phyloP scores from a whole-genome alignment of 2,113 vertebrate species.

The Capricornis sumatraensis region DNA sequence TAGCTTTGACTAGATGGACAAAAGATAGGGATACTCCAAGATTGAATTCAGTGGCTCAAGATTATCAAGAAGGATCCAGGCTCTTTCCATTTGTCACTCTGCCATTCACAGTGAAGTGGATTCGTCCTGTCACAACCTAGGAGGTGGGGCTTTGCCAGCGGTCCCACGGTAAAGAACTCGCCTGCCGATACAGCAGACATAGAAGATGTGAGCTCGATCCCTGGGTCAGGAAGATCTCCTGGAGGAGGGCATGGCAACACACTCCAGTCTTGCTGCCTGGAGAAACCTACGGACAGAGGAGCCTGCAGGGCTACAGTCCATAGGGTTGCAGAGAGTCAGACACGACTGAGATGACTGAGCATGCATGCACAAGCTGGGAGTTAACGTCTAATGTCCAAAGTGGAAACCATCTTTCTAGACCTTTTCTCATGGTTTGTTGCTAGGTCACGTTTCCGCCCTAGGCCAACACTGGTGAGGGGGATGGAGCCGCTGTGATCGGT shows the following conservation, averaged over 20 bases:
- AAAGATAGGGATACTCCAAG: not conserved
- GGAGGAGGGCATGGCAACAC: not conserved
- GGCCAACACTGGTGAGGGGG: not conserved
- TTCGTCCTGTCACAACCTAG: not conserved
- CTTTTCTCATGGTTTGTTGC: not conserved
- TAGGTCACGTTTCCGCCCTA: not conserved
- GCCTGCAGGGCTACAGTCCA: not conserved
- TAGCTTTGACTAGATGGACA: not conserved
- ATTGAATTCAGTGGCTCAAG: not conserved
- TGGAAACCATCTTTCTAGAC: not conserved
- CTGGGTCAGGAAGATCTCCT: not conserved
- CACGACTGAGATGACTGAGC: not conserved
- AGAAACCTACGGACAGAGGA: not conserved
- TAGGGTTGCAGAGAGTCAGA: not conserved
- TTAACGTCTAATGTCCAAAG: not conserved
- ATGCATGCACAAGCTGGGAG: not conserved
- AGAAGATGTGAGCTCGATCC: accelerated
- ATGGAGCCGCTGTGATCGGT: not conserved
- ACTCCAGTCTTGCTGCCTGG: not conserved
- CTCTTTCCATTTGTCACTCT: not conserved
- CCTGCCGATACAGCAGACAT: not conserved
- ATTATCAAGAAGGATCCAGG: not conserved
- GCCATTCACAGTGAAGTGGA: not conserved
- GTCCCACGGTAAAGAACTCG: accelerated
- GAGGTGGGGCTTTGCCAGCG: not conserved